Evolutionary conservation across 2,888 invertebrate genomes (phyloP).

Genomic region (Ceratothoa steindachneri): DNA sequence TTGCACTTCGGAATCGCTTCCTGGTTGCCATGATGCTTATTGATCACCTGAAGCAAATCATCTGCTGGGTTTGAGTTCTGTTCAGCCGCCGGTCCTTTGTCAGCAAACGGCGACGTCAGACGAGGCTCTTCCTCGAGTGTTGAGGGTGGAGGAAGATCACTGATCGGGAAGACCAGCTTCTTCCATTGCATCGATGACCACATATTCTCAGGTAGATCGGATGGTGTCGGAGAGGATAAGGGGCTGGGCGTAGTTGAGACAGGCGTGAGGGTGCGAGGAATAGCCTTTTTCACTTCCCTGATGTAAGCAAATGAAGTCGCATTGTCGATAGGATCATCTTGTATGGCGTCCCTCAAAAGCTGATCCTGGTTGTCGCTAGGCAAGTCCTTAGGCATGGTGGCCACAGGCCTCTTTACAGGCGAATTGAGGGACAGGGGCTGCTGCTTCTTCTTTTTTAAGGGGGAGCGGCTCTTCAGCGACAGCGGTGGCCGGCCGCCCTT

Average conservation of each 20-base stretch:
- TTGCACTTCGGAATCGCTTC: too few species aligned
- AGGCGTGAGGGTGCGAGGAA: too few species aligned
- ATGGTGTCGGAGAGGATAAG: not conserved
- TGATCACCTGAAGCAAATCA: too few species aligned
- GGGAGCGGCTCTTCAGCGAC: not conserved
- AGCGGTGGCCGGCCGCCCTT: not conserved
- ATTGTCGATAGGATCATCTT: not conserved
- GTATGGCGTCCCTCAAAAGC: not conserved
- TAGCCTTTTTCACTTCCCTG: not conserved
- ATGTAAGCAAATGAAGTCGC: not conserved
- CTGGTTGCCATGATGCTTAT: too few species aligned
- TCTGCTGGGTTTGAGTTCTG: not conserved
- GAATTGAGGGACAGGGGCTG: not conserved
- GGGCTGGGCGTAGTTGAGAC: not conserved
- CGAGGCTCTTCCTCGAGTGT: not conserved
- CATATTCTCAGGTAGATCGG: too few species aligned
- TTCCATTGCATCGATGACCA: not conserved
- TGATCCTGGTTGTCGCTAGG: not conserved
- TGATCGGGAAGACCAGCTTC: not conserved
- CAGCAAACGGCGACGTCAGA: not conserved
- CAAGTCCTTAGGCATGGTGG: not conserved
- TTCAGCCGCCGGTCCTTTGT: not conserved
- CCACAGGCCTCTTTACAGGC: not conserved
- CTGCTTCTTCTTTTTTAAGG: not conserved
- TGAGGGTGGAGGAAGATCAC: not conserved